Evolutionary conservation across 2,888 invertebrate species (phyloP).

Genomic region (Pseudococcus longispinus): DNA sequence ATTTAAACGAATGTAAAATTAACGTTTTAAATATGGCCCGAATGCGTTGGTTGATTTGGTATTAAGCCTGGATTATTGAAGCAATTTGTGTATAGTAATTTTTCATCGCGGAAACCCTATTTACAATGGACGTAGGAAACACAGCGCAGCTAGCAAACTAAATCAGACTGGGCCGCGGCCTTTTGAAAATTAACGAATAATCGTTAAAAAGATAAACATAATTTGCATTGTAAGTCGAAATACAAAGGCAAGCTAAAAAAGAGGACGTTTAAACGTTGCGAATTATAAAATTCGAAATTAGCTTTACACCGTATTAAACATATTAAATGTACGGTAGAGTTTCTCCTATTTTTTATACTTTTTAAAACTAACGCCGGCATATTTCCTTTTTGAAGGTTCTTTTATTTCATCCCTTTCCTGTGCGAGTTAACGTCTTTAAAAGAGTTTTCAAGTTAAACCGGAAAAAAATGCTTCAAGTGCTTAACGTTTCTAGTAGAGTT

Average conservation of each 20-base stretch:
- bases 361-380: constrained; percentile 6
- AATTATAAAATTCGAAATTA: constrained; percentile 26
- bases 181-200: constrained; percentile 21
- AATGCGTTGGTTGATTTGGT: background rate
- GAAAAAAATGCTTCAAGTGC: constrained; percentile 24
- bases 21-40: constrained; percentile 4
- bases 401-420: background rate
- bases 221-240: constrained; percentile 31
- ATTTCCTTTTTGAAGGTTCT: background rate
- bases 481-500: constrained; percentile 19
- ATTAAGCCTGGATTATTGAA: background rate
- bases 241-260: background rate
- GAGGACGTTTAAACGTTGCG: background rate
- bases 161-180: background rate
- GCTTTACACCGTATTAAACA: constrained; percentile 28
- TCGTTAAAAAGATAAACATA: constrained; percentile 24
- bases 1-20: constrained; percentile 28
- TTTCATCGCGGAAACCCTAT: background rate
- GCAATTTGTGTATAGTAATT: background rate
- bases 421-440: constrained; percentile 18
- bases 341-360: constrained; percentile 1
- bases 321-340: constrained; percentile 27
- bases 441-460: constrained; percentile 31
- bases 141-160: background rate
- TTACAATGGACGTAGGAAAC: background rate